These are phyloP conservation scores for Harpegnathos saltator DNA, from an alignment of 1,140 invertebrate species.

Conservation along the genomic window DNA sequence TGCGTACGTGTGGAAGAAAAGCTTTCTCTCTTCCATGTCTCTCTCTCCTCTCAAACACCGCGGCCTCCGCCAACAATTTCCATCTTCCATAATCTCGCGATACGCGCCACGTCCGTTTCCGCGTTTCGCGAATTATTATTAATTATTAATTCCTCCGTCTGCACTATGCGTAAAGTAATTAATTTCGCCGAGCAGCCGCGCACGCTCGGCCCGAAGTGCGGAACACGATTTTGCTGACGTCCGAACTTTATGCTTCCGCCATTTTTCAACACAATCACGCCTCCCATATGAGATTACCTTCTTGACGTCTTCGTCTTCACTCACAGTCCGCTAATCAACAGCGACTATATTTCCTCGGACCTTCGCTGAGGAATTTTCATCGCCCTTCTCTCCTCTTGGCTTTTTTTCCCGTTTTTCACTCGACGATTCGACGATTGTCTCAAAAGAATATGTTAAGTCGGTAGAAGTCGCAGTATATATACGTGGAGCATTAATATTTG, in stretches of 20 bases:
- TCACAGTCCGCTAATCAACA: neutral
- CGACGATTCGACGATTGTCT: constrained; percentile 44
- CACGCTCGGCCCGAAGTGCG: neutral
- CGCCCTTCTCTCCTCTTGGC: constrained; percentile 42
- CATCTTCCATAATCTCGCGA: constrained; percentile 33
- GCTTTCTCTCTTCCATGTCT: constrained; percentile 52
- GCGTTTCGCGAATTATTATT: constrained; percentile 9
- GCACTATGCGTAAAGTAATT: neutral
- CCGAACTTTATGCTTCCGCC: neutral
- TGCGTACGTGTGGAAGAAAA: constrained; percentile 69
- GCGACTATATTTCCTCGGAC: neutral
- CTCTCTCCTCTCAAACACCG: constrained; percentile 47
- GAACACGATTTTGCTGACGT: neutral
- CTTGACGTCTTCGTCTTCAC: neutral
- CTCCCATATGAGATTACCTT: neutral
- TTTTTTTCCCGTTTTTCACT: too few relatives aligned
- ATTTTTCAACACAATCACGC: too few relatives aligned
- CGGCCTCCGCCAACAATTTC: constrained; percentile 28
- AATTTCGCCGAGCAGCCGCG: too few relatives aligned
- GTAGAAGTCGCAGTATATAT: constrained; percentile 25
- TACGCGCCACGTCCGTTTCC: constrained; percentile 10
- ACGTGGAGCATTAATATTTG: constrained; percentile 61
- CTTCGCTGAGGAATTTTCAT: constrained; percentile 3
- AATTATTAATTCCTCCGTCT: constrained; percentile 24
- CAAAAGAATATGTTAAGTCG: constrained; percentile 51